Percentiles rank a stretch among this genome's conserved stretches.
phyloP scores from a whole-genome alignment of 2,888 invertebrate genomes.

The Choristoneura rosaceana region DNA sequence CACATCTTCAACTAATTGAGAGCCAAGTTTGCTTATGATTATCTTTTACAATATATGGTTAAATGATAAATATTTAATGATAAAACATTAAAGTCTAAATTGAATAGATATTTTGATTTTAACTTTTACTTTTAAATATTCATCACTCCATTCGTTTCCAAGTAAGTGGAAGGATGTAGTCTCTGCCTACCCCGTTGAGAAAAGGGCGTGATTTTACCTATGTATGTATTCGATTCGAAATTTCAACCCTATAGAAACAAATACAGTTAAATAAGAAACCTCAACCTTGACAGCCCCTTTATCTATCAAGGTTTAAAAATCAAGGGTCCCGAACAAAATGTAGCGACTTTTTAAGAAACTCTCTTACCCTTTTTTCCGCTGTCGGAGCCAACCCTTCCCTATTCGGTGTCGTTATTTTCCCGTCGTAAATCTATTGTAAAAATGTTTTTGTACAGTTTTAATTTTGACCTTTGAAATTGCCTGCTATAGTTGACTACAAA shows the following conservation, averaged over 20 bases:
- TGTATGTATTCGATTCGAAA: neutral
- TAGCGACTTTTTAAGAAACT: neutral
- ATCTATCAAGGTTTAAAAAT: neutral
- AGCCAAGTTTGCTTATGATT: no score
- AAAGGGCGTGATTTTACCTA: no score
- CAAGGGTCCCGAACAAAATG: neutral
- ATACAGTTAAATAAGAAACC: neutral
- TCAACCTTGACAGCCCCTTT: neutral
- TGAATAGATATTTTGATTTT: no score
- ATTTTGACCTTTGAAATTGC: neutral
- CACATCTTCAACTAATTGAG: no score
- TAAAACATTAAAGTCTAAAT: no score
- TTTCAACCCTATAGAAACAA: neutral
- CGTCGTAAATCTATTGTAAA: constrained; percentile 1
- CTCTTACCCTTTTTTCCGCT: constrained; percentile 1
- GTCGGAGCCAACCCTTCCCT: neutral
- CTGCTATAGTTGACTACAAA: neutral
- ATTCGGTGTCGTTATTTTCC: neutral
- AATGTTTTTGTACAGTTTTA: neutral
- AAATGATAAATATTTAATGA: no score
- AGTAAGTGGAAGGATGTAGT: no score
- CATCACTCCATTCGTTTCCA: no score
- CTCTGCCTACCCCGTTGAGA: no score
- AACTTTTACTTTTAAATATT: no score
- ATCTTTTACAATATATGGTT: no score